Evolutionary conservation across 1,140 invertebrate genomes (phyloP).

Genomic region (Cotesia typhae): DNA sequence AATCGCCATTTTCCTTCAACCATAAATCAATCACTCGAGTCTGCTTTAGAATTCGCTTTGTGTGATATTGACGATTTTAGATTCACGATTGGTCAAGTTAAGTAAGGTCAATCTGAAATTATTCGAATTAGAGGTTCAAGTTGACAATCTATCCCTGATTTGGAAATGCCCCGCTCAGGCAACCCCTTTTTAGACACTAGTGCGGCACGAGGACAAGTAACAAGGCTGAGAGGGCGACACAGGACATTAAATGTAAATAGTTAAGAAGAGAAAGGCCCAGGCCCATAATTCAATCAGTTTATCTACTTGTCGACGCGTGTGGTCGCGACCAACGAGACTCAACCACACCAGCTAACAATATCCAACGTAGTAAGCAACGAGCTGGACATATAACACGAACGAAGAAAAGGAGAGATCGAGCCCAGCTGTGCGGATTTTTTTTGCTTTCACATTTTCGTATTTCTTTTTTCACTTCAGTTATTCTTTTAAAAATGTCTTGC

Average conservation of each 20-base stretch:
- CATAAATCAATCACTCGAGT: slow-evolving; percentile 23
- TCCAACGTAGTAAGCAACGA: not conserved
- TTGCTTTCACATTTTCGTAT: slow-evolving; percentile 28
- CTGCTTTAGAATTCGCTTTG: not conserved
- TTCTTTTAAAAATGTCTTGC: slow-evolving; percentile 18
- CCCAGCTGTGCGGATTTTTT: slow-evolving; percentile 7
- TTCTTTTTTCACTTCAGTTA: slow-evolving; percentile 56
- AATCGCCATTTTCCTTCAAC: no score
- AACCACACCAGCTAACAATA: slow-evolving; percentile 22
- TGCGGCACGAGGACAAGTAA: not conserved
- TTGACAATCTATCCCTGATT: no score
- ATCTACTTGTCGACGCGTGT: slow-evolving; percentile 66
- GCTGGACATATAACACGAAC: not conserved
- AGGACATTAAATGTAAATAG: not conserved
- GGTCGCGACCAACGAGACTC: slow-evolving; percentile 48
- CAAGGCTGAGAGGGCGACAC: slow-evolving; percentile 3
- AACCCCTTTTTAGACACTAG: no score
- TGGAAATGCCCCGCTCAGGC: no score
- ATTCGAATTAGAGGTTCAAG: no score
- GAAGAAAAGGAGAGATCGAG: slow-evolving; percentile 17
- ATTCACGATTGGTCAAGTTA: no score
- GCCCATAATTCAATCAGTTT: slow-evolving; percentile 66
- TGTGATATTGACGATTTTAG: not conserved
- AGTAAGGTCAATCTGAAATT: no score
- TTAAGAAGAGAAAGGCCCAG: slow-evolving; percentile 50